A percentile compares a stretch with the other conserved stretches of the same genome.
These are phyloP conservation scores for Tauraco hartlaubi DNA, from an alignment of 2,797 vertebrate genomes.

Conservation along the genomic window DNA sequence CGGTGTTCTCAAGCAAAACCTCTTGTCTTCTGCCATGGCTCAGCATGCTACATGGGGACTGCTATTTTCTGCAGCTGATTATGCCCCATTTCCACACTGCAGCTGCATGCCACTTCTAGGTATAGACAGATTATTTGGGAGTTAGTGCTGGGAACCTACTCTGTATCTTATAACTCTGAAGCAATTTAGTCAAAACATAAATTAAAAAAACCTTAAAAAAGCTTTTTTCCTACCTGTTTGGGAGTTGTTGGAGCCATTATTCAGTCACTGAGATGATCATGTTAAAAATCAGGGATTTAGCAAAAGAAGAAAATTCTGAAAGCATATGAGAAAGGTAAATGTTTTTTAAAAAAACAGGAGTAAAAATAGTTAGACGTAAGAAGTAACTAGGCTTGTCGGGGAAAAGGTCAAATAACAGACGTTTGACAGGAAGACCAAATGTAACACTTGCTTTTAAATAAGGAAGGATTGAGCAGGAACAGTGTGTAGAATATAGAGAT, in stretches of 20 bases:
- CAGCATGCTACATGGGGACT: not conserved
- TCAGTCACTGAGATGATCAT: not conserved
- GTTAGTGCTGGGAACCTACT: not conserved
- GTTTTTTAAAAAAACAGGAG: not conserved
- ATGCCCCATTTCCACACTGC: not conserved
- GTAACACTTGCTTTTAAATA: not conserved
- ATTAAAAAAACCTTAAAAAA: not conserved
- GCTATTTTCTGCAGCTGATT: not conserved
- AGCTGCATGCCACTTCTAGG: accelerated
- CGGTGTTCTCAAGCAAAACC: not conserved
- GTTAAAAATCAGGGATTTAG: not conserved
- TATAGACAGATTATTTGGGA: not conserved
- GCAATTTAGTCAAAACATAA: not conserved
- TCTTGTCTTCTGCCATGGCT: not conserved
- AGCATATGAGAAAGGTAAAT: not conserved
- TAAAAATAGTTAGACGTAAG: not conserved
- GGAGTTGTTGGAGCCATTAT: not conserved
- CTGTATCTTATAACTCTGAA: not conserved
- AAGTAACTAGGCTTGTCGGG: not conserved
- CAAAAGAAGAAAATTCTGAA: not conserved
- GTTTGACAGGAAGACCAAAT: not conserved
- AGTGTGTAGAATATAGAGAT: not conserved
- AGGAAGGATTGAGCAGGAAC: not conserved
- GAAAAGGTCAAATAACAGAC: not conserved
- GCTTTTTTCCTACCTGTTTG: not conserved